These are phyloP conservation scores for Tiphia femorata DNA, from an alignment of 2,888 invertebrate genomes.

Conservation along the genomic window DNA sequence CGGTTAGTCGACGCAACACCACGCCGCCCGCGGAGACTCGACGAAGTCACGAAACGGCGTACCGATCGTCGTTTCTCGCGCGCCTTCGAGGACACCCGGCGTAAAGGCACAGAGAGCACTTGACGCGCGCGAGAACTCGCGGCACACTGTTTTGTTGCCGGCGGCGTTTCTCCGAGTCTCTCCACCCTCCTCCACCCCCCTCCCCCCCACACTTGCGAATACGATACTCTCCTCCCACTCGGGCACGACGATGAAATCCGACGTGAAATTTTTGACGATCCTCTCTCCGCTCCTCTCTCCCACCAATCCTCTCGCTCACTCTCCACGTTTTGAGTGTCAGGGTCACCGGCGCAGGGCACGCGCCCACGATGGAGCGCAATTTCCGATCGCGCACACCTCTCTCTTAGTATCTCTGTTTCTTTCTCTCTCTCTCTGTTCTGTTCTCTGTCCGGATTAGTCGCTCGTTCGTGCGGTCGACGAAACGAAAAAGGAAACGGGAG, in stretches of 20 bases:
- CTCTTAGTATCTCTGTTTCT: not conserved
- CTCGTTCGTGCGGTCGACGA: too few relatives aligned
- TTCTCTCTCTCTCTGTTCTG: not conserved
- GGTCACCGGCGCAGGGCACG: slow-evolving; percentile 53
- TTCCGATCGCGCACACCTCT: slow-evolving; percentile 20
- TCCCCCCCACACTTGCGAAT: too few relatives aligned
- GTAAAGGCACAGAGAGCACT: too few relatives aligned
- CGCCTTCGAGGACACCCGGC: too few relatives aligned
- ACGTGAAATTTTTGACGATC: not conserved
- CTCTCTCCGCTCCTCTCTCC: not conserved
- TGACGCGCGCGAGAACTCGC: too few relatives aligned
- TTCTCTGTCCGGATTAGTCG: too few relatives aligned
- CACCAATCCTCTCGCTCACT: not conserved
- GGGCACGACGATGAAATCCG: not conserved
- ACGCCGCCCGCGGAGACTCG: slow-evolving; percentile 12
- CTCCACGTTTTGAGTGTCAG: slow-evolving; percentile 49
- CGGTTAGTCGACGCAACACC: slow-evolving; percentile 9
- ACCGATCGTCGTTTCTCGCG: too few relatives aligned
- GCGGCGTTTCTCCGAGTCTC: not conserved
- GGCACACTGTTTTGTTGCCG: not conserved
- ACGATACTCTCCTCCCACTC: not conserved
- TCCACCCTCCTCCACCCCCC: not conserved
- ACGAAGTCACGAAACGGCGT: too few relatives aligned
- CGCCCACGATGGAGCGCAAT: slow-evolving; percentile 40
- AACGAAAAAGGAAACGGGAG: too few relatives aligned